Base-by-base conservation (phyloP, 2,113 vertebrate genomes). In the Silurus meridionalis region DNA sequence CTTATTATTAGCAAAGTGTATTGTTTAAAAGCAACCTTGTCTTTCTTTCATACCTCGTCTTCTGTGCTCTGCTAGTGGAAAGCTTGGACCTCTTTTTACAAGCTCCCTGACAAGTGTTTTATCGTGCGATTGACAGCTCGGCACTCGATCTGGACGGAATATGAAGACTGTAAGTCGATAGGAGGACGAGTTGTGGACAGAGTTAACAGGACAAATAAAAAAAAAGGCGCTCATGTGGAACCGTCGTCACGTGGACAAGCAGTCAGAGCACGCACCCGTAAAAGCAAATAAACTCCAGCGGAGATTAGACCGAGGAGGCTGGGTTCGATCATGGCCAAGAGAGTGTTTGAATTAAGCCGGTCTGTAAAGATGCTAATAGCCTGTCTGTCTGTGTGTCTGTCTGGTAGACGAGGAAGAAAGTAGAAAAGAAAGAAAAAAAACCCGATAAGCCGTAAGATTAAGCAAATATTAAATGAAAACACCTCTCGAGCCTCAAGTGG, bases 101-200 rank as follows among this genome's bases (percentile, higher is more conserved):
- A 86, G 87, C 87, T 88, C 88, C 88, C 90, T 91, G 91, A 91
- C 91, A 91, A 89, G 87, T 91, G 92, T 90, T 93, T 94, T 92
- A 92, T 90, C 78, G 77, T 84, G 64, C 90, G 90, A 93, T 85
- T 90, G 91, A 91, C 89, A 78, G 88, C 84, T 80, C 53, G 82
- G 89, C 88, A 88, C 75, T 37, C 8, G 91, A 84, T 81, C 86
- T 71, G 66, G 84, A 83, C 83, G 84, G 93, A 92, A 92, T 92
- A 93, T 92, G 89, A 92, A 92, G 93, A 93, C 92, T 93, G 92
- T 57, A 93, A 92, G 92, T 94, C 93, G 86, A 94, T 93, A 91
- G 72, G 0, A 69, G 87, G 89, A 89, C 90, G 88, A 90, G 80
- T 61, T 91, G 88, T 90, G 89, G 91, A 91, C 85, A 87, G 87